phyloP scores from a whole-genome alignment of 2,888 invertebrate species.

The Drosophila paramelanica region DNA sequence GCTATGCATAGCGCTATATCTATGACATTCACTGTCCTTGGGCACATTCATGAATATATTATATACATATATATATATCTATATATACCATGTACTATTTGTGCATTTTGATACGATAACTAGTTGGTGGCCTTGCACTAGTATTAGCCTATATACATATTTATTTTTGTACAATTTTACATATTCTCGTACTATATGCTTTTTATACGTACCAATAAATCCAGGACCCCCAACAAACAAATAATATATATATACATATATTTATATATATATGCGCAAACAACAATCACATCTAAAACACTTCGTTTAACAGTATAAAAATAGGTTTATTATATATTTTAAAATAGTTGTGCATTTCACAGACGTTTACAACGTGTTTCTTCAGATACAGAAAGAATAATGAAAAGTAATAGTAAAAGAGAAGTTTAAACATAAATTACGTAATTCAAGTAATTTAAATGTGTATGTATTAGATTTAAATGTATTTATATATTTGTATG shows the following conservation, averaged over 20 bases:
- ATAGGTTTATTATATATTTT: constrained; percentile 15
- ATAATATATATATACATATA: no score
- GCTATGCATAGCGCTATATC: no score
- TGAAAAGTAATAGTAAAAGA: no score
- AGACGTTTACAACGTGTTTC: constrained; percentile 23
- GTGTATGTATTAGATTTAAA: constrained; percentile 37
- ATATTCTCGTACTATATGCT: neutral
- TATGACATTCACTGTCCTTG: no score
- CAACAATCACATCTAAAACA: constrained; percentile 3
- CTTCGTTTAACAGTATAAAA: constrained; percentile 9
- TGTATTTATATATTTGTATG: constrained; percentile 15
- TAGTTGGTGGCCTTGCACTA: neutral
- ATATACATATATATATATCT: no score
- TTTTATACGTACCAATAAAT: neutral
- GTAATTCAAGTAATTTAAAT: constrained; percentile 5
- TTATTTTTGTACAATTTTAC: constrained; percentile 34
- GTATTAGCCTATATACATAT: constrained; percentile 24
- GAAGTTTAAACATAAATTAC: constrained; percentile 4
- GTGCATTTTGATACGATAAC: neutral
- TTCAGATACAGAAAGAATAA: constrained; percentile 1
- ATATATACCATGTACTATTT: neutral
- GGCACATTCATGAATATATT: no score
- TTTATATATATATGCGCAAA: constrained; percentile 1
- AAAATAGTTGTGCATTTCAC: constrained; percentile 9
- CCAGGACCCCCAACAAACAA: neutral